Base-by-base conservation (phyloP, 2,888 invertebrate species). In the Aethes cnicana region DNA sequence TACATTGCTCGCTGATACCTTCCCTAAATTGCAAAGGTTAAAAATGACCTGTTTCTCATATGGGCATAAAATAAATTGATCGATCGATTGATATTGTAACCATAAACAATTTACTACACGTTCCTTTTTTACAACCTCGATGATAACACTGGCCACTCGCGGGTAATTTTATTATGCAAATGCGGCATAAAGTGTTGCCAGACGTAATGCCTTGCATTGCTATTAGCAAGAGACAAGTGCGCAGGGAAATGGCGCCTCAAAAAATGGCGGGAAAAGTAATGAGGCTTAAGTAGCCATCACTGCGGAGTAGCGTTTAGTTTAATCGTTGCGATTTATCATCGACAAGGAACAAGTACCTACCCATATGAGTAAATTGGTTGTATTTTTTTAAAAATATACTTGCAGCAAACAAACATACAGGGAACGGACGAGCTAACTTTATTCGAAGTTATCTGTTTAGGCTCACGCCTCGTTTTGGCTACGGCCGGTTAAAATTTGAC, bases 151-250 rank as follows among this genome's bases (percentile, higher is more conserved):
- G 44, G 69, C 61, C 62, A 68, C 67, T 64, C 64, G 61, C 63
- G 63, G 62, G 82, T 85, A 88, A 88, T 89, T 88, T 85, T 83
- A 88, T 89, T 89, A 88, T 87, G 88, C 86, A 88, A 89, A 89
- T 87, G 78, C 65, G 61, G 77, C 70, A 74, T 87, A 84, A 88
- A 84, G 87, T 88, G 88, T 87, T 86, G 81, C 81, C 75, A 70
- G 80, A 73, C 71, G 76, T 85, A 84, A 88, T 86, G 77, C 78
- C 69, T 81, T 70, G 77, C 80, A 84, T 78, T 72, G 74, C 71
- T 66, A 72, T 69, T 72, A 69, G 62, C 64, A 64, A 64, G 70
- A 67, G 74, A 73, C 72, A 75, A 75, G 69, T 68, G 63, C 69
- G 43, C 64, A 69, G 68, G 67, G 63, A 75, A 73, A 76, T 73